These are phyloP conservation scores for Helogale parvula DNA, from an alignment of 2,113 vertebrate genomes.

Conservation along the genomic window DNA sequence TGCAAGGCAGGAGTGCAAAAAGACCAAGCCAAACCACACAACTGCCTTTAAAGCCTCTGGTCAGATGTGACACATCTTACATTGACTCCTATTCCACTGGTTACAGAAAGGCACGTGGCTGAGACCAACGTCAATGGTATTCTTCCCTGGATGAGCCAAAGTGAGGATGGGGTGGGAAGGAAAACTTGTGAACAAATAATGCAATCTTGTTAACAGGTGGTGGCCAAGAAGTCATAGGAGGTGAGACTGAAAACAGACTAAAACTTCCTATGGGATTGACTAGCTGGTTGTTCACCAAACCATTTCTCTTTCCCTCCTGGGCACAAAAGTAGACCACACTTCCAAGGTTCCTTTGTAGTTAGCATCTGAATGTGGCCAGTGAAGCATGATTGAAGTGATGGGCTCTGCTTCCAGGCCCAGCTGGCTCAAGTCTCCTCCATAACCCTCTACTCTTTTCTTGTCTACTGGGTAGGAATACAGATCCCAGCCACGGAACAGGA, in stretches of 20 bases:
- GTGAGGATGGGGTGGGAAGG: background rate
- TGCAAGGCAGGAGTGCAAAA: background rate
- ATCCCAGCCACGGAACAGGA: background rate
- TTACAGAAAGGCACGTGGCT: background rate
- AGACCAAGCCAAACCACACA: background rate
- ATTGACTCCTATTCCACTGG: background rate
- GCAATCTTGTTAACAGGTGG: background rate
- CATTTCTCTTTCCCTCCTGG: background rate
- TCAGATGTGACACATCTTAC: background rate
- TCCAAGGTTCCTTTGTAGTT: background rate
- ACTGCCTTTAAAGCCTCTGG: background rate
- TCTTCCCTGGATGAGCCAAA: rapidly evolving
- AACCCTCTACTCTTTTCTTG: background rate
- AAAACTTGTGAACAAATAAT: background rate
- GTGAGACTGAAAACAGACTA: background rate
- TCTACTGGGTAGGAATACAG: background rate
- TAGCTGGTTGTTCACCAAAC: background rate
- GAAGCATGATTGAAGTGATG: background rate
- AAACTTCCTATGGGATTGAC: background rate
- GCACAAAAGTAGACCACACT: background rate
- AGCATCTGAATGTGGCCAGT: background rate
- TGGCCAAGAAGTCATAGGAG: background rate
- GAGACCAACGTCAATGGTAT: background rate
- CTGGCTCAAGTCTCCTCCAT: background rate
- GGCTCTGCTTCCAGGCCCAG: background rate